phyloP scores from a whole-genome alignment of 1,140 invertebrate species.

The Aphaenogaster floridana region DNA sequence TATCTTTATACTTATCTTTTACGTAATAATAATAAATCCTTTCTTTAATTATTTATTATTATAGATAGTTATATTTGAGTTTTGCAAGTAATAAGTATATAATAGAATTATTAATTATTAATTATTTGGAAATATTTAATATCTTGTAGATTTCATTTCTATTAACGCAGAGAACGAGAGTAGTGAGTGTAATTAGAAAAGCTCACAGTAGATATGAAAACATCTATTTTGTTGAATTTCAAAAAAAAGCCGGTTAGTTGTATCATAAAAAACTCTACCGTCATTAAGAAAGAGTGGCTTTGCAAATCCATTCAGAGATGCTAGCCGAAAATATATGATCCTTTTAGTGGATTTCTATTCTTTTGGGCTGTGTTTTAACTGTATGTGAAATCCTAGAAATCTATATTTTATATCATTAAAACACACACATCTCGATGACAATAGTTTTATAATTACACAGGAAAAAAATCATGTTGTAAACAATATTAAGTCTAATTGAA shows the following conservation, averaged over 20 bases:
- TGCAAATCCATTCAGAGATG: neutral
- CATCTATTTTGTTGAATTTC: too few species aligned
- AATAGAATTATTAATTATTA: conserved; percentile 4
- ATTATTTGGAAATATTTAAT: neutral
- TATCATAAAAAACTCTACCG: neutral
- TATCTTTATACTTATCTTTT: neutral
- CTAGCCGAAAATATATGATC: too few species aligned
- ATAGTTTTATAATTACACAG: neutral
- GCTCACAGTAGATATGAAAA: too few species aligned
- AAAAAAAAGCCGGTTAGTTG: neutral
- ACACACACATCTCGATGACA: neutral
- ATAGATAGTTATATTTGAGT: neutral
- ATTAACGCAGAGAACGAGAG: neutral
- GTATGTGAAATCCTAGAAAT: too few species aligned
- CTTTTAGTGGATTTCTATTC: too few species aligned
- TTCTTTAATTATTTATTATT: neutral
- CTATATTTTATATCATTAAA: neutral
- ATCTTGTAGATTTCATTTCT: neutral
- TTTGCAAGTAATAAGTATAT: neutral
- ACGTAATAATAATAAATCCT: neutral
- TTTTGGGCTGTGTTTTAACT: too few species aligned
- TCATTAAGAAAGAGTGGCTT: neutral
- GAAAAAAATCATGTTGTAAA: too few species aligned
- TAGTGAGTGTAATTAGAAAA: too few species aligned
- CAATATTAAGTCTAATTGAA: too few species aligned